Base-by-base conservation (phyloP, 2,797 vertebrate species). In the Rhadinocentrus ornatus region DNA sequence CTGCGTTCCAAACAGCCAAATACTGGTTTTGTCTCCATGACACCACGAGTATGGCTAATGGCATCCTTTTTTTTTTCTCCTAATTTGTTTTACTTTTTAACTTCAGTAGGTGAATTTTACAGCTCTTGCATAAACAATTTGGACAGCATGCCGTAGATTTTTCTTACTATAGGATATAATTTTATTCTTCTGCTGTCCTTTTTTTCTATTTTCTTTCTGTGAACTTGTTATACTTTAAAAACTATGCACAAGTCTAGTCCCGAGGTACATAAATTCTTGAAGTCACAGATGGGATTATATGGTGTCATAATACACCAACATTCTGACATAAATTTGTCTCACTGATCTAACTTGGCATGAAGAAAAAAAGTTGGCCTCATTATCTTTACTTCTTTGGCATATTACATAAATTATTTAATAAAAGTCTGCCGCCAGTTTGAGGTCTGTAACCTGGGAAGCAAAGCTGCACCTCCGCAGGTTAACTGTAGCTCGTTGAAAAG, bases 351-450 rank as follows among this genome's bases (percentile, higher is more conserved):
- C 77, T 79, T 81, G 80, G 66, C 73, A 55, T 71, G 75, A 84
- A 83, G 80, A 61, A 91, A 85, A 84, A 89, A 86, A 87, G 90
- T 89, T 88, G 86, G 88, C 84, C 84, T 90, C 86, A 91, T 92
- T 92, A 91, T 90, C 87, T 81, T 89, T 90, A 88, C 90, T 87
- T 88, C 83, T 88, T 87, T 88, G 88, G 79, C 83, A 86, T 85
- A 86, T 92, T 88, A 83, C 83, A 86, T 90, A 89, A 85, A 90
- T 92, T 92, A 89, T 90, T 90, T 88, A 56, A 78, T 84, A 86
- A 89, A 91, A 86, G 83, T 68, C 81, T 88, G 78, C 81, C 89
- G 78, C 81, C 89, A 86, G 76, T 89, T 82, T 86, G 84, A 86
- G 86, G 86, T 86, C 84, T 84, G 89, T 89, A 88, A 86, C 88